Base-by-base conservation (phyloP, 2,113 vertebrate species). In the Macquaria australasica region DNA sequence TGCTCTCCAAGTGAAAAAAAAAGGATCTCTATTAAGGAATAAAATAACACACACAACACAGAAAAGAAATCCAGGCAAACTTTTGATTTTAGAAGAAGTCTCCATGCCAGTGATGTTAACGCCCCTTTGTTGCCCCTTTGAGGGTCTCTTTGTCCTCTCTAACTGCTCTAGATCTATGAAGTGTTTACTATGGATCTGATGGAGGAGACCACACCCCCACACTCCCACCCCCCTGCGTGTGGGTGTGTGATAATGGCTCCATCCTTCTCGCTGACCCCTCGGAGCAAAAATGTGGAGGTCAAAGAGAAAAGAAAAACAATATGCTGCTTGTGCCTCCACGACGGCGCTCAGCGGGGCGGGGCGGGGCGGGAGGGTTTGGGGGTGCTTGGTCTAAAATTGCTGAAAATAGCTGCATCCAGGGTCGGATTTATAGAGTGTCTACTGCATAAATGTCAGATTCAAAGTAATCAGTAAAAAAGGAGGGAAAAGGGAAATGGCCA, bases 161-260 rank as follows among this genome's bases (percentile, higher is more conserved):
- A 56, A 2, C 43, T 73, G 72, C 59, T 88, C 34, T 60, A 45
- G 60, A 45, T 88, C 86, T 88, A 88, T 55, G 41, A 8, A 6
- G 25, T 55, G 59, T 77, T 69, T 50, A 53, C 62, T 6, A 1
- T 8, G 3, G 25, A 6, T 5, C n/a, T 68, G 14, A 53, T 7
- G 50, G 20, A 63, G 60, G 53, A 71, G 45, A 20, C 58, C 77
- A 72, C 64, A 15, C 70, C 75, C 56, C 31, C 31, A 14, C 18
- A 28, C 10, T 1, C 34, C 50, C 28, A n/a, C 23, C 31, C 41
- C 11, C 1, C n/a, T 59, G 62, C 45, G 60, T 50, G 59, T 58
- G 58, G 39, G 53, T 51, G 45, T 48, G 67, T 51, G 21, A 12
- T 45, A 76, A 37, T 53, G 15, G 20, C 55, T 81, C 58, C 50